These are phyloP conservation scores for Emydoidea blandingii DNA, from an alignment of 2,797 vertebrate species.

Conservation along the genomic window DNA sequence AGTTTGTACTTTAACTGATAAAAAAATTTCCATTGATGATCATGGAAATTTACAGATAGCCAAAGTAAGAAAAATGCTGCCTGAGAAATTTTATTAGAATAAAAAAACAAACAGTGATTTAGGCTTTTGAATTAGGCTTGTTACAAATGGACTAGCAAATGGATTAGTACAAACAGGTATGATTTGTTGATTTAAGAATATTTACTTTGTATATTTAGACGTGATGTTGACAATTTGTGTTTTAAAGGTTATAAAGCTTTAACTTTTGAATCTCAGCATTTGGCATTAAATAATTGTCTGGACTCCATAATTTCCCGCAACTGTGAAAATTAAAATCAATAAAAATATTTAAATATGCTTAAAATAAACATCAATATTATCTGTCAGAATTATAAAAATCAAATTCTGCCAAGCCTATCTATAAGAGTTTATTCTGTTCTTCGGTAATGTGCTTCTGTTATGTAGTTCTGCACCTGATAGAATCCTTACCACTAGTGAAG, in stretches of 20 bases:
- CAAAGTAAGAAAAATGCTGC: not conserved
- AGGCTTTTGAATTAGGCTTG: not conserved
- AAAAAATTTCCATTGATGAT: not conserved
- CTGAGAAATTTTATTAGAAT: not conserved
- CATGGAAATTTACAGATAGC: not conserved
- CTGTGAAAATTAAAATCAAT: not conserved
- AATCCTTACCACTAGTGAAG: not conserved
- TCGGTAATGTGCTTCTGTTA: not conserved
- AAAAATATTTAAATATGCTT: not conserved
- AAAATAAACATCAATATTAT: not conserved
- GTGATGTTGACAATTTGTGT: not conserved
- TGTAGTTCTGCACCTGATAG: not conserved
- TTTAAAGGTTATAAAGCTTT: not conserved
- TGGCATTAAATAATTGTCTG: not conserved
- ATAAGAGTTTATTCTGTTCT: not conserved
- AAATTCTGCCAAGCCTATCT: too few species aligned
- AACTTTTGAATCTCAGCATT: not conserved
- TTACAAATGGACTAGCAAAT: not conserved
- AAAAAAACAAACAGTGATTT: not conserved
- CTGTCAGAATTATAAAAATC: not conserved
- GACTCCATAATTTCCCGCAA: not conserved
- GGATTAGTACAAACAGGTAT: not conserved
- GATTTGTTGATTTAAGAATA: not conserved
- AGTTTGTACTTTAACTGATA: not conserved
- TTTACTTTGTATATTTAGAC: not conserved